These are phyloP conservation scores for Calliopsis andreniformis DNA, from an alignment of 1,140 invertebrate species.

Conservation along the genomic window DNA sequence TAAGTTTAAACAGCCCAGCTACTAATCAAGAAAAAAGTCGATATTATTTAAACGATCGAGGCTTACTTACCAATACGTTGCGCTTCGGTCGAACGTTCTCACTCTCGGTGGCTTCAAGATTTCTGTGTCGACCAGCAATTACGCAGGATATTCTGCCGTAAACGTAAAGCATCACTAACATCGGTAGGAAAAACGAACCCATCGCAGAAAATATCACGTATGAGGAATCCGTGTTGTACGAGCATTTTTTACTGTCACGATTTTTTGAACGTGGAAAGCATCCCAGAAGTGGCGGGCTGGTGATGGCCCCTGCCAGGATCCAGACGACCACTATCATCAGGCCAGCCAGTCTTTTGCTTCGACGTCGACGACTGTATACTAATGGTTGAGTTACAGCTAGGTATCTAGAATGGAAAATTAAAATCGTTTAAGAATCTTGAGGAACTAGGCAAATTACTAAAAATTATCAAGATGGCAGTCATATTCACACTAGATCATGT, in stretches of 20 bases:
- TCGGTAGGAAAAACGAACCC: conserved; percentile 95
- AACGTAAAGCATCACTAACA: conserved; percentile 95
- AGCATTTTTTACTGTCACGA: conserved; percentile 79
- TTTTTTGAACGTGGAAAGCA: conserved; percentile 81
- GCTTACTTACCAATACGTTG: conserved; percentile 50
- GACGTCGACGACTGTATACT: conserved; percentile 88
- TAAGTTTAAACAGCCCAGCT: no score
- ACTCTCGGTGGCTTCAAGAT: conserved; percentile 68
- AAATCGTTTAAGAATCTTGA: neutral
- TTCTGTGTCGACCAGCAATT: conserved; percentile 85
- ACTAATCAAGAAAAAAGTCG: no score
- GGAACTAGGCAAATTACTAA: neutral
- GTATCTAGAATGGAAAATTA: conserved; percentile 83
- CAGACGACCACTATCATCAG: conserved; percentile 92
- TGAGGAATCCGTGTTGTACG: conserved; percentile 90
- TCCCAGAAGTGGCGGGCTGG: conserved; percentile 91
- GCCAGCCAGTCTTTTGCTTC: conserved; percentile 89
- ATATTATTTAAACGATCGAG: neutral
- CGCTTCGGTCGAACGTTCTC: conserved; percentile 52
- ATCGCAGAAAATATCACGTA: conserved; percentile 96
- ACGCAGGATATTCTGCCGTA: conserved; percentile 94
- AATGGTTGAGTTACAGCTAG: conserved; percentile 93
- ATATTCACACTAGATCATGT: no score
- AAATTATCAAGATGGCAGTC: neutral
- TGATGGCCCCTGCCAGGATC: conserved; percentile 90